Percentiles rank a stretch among this genome's conserved stretches.
These are phyloP conservation scores for Nylanderia fulva DNA, from an alignment of 1,140 invertebrate species.

Conservation along the genomic window DNA sequence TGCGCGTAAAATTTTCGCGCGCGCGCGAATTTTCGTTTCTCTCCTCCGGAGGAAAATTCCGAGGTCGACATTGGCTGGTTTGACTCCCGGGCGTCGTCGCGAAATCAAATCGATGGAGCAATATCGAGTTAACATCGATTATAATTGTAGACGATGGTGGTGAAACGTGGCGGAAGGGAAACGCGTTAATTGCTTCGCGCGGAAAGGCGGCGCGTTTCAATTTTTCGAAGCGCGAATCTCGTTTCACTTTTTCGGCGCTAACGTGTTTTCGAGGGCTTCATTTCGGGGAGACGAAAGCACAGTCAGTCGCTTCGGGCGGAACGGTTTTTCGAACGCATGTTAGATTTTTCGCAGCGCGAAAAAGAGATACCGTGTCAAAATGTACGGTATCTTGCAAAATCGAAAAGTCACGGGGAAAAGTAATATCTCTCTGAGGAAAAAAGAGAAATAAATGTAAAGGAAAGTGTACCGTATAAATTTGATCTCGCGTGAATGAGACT, in stretches of 20 bases:
- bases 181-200: slow-evolving; percentile 45
- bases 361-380: slow-evolving; percentile 12
- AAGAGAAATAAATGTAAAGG: slow-evolving; percentile 7
- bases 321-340: slow-evolving; percentile 5
- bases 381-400: neutral
- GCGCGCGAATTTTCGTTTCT: slow-evolving; percentile 36
- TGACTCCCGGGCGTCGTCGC: slow-evolving; percentile 31
- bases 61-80: neutral
- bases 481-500: neutral
- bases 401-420: neutral
- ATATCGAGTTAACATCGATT: slow-evolving; percentile 60
- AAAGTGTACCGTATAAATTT: neutral
- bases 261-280: slow-evolving; percentile 15
- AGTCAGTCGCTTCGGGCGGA: neutral
- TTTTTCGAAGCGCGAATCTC: slow-evolving; percentile 28
- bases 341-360: neutral
- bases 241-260: slow-evolving; percentile 7
- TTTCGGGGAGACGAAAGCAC: slow-evolving; percentile 16
- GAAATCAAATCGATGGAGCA: slow-evolving; percentile 58
- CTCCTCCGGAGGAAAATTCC: slow-evolving; percentile 12
- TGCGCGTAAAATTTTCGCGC: slow-evolving; percentile 21
- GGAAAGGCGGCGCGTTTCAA: slow-evolving; percentile 32
- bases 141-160: slow-evolving; percentile 42
- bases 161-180: neutral
- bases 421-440: neutral